phyloP scores from a whole-genome alignment of 2,888 invertebrate species.

The Yponomeuta malinellus region DNA sequence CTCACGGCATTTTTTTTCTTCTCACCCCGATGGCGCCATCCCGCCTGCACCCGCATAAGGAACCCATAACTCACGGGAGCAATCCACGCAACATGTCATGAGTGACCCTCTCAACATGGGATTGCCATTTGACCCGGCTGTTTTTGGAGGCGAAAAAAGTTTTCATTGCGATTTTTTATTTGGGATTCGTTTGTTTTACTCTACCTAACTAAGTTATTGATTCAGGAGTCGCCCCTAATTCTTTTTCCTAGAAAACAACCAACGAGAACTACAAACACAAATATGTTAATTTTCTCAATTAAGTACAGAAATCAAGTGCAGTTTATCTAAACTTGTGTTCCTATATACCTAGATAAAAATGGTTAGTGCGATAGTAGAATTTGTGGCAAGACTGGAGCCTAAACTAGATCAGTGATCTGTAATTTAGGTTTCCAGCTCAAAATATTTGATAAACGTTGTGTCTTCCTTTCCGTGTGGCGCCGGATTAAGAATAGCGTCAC shows the following conservation, averaged over 20 bases:
- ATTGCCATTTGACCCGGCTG: slow-evolving; percentile 7
- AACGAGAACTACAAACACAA: too few species aligned
- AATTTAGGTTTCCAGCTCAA: too few species aligned
- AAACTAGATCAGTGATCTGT: too few species aligned
- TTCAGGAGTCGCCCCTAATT: background rate
- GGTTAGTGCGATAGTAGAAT: too few species aligned
- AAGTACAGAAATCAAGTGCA: too few species aligned
- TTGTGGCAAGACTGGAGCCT: too few species aligned
- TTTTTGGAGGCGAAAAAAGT: background rate
- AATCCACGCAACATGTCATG: slow-evolving; percentile 5
- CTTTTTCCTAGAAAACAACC: background rate
- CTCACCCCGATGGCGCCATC: slow-evolving; percentile 17
- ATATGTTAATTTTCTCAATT: too few species aligned
- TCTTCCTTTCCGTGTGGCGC: too few species aligned
- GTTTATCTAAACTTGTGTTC: too few species aligned
- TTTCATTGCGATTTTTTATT: background rate
- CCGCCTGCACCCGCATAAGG: slow-evolving; percentile 17
- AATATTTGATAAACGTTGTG: too few species aligned
- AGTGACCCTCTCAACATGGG: background rate
- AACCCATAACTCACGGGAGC: slow-evolving; percentile 19
- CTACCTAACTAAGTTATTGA: background rate
- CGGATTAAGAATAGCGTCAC: too few species aligned
- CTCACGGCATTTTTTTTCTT: background rate
- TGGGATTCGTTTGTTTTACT: background rate
- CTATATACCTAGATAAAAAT: too few species aligned